These are phyloP conservation scores for Temnothorax ravouxi DNA, from an alignment of 2,888 invertebrate genomes.

Conservation along the genomic window DNA sequence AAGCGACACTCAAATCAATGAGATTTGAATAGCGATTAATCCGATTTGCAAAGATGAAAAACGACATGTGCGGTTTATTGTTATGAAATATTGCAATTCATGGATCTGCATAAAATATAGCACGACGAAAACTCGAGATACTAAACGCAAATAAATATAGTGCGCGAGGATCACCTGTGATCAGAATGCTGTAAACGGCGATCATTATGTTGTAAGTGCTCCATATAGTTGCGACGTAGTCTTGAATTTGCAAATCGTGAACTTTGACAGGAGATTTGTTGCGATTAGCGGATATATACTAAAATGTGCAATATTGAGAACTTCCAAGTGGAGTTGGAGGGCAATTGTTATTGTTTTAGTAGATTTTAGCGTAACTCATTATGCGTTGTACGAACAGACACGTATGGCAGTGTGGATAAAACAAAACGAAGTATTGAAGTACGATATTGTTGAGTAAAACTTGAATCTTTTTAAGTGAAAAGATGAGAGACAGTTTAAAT, in stretches of 20 bases:
- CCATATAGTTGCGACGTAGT: neutral
- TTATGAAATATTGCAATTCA: neutral
- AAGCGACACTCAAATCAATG: neutral
- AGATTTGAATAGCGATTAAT: slow-evolving; percentile 7
- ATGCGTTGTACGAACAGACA: neutral
- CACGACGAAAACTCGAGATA: neutral
- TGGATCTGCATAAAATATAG: slow-evolving; percentile 7
- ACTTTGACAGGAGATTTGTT: neutral
- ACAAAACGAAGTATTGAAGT: neutral
- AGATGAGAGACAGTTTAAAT: neutral
- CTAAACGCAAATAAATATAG: neutral
- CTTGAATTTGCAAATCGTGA: neutral
- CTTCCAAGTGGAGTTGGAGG: neutral
- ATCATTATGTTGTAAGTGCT: neutral
- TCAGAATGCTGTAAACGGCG: neutral
- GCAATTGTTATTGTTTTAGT: slow-evolving; percentile 37
- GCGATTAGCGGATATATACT: neutral
- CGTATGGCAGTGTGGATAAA: slow-evolving; percentile 10
- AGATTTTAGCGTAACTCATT: neutral
- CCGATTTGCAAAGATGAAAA: neutral
- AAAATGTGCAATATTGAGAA: slow-evolving; percentile 32
- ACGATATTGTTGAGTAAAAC: neutral
- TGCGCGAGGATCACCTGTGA: neutral
- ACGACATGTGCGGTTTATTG: neutral
- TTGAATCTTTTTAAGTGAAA: slow-evolving; percentile 1